Conservation (phyloP, 2,113 vertebrate genomes). For the Electrona antarctica region DNA sequence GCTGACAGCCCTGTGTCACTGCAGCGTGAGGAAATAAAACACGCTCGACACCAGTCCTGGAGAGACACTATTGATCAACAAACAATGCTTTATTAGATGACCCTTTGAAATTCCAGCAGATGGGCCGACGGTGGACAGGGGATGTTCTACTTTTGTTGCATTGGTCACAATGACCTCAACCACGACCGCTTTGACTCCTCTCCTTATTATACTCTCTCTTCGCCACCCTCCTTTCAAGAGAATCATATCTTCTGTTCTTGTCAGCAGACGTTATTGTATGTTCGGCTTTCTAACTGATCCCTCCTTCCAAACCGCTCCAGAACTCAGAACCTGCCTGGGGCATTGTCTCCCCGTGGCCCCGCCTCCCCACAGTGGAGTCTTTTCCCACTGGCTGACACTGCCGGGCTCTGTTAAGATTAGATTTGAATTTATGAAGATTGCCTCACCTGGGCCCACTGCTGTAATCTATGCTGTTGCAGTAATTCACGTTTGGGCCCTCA, state of each 20-base stretch:
- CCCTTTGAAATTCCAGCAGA: not conserved
- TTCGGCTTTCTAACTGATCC: too few species aligned
- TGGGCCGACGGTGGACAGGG: not conserved
- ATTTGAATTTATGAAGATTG: slow-evolving; percentile 99
- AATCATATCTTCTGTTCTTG: not conserved
- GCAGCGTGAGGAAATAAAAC: slow-evolving; percentile 37
- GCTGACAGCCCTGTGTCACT: slow-evolving; percentile 45
- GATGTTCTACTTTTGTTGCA: not conserved
- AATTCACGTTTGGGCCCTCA: slow-evolving; percentile 90
- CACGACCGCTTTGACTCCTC: not conserved
- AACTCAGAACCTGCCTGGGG: not conserved
- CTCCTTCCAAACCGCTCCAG: slow-evolving; percentile 61
- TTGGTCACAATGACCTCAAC: not conserved
- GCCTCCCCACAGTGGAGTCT: slow-evolving; percentile 73
- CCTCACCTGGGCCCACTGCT: slow-evolving; percentile 84
- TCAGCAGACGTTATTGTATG: too few species aligned
- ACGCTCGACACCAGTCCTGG: slow-evolving; percentile 46
- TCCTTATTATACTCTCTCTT: not conserved
- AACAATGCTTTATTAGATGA: slow-evolving; percentile 9
- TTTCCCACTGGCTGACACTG: slow-evolving; percentile 80
- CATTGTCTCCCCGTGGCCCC: slow-evolving; percentile 17
- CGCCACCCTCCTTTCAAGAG: not conserved
- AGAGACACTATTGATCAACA: slow-evolving; percentile 22
- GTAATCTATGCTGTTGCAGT: slow-evolving; percentile 86
- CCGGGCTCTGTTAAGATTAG: slow-evolving; percentile 91